A percentile compares a stretch with the other conserved stretches of the same genome.
phyloP scores from a whole-genome alignment of 1,140 invertebrate species.

The Leptonema lineaticorne region DNA sequence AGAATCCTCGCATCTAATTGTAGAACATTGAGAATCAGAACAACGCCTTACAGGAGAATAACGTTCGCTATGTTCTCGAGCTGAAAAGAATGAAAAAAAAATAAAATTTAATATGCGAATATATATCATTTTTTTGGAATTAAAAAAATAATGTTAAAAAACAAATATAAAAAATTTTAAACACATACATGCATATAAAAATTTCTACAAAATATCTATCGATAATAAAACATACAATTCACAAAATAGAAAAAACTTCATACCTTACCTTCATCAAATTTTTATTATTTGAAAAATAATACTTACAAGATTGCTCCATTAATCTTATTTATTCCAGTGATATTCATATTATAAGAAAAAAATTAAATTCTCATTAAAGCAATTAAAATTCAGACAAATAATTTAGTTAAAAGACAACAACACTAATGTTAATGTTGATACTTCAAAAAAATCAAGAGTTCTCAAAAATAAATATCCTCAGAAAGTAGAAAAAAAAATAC shows the following conservation, averaged over 20 bases:
- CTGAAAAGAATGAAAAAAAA: conserved; percentile 43
- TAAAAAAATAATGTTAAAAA: conserved; percentile 30
- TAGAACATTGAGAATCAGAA: conserved; percentile 71
- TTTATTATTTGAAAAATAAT: neutral
- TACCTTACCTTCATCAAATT: neutral
- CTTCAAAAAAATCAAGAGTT: neutral
- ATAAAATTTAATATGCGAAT: neutral
- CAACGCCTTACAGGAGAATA: conserved; percentile 89
- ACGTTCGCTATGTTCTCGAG: conserved; percentile 68
- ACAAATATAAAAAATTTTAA: conserved; percentile 20
- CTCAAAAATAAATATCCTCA: neutral
- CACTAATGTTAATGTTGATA: conserved; percentile 4
- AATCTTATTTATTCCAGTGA: conserved; percentile 3
- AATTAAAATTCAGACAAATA: neutral
- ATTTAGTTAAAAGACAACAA: neutral
- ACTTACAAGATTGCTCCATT: neutral
- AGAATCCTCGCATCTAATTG: conserved; percentile 43
- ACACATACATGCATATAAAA: conserved; percentile 35
- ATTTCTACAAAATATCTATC: conserved; percentile 18
- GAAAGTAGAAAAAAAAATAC: neutral
- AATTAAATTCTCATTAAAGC: neutral
- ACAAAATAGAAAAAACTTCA: neutral
- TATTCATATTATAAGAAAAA: neutral
- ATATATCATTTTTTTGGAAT: neutral
- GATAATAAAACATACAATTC: neutral